Evolutionary conservation across 2,113 vertebrate species (phyloP).

Genomic region (Sturnus vulgaris): DNA sequence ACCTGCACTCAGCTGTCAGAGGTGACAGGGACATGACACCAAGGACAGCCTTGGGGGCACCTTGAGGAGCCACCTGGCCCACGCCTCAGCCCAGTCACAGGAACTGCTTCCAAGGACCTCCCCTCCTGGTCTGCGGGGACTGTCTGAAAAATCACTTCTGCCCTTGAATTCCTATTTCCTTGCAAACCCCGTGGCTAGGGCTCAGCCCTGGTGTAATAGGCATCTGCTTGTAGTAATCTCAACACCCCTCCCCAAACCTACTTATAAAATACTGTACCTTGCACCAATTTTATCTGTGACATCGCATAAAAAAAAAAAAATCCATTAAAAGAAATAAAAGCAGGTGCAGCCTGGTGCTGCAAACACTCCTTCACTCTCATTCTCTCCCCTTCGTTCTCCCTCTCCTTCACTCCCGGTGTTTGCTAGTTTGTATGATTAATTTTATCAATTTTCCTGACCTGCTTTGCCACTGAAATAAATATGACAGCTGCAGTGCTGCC

Average conservation of each 20-base stretch:
- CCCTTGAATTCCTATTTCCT: slow-evolving; percentile 44
- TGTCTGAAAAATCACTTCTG: slow-evolving; percentile 40
- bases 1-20: neutral
- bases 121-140: neutral
- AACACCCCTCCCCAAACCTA: slow-evolving; percentile 31
- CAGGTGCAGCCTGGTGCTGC: slow-evolving; percentile 70
- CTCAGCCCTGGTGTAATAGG: slow-evolving; percentile 15
- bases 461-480: slow-evolving; percentile 79
- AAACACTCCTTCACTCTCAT: slow-evolving; percentile 67
- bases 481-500: slow-evolving; percentile 75
- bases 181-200: neutral
- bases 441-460: slow-evolving; percentile 82
- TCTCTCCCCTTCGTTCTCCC: slow-evolving; percentile 53
- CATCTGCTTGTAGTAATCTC: slow-evolving; percentile 1
- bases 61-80: neutral
- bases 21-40: neutral
- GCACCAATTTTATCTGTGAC: slow-evolving; percentile 59
- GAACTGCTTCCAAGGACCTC: neutral
- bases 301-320: slow-evolving; percentile 60
- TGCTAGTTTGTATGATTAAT: slow-evolving; percentile 81
- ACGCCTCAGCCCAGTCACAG: neutral
- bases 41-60: neutral
- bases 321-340: slow-evolving; percentile 73
- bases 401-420: slow-evolving; percentile 72
- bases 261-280: slow-evolving; percentile 55